These are phyloP conservation scores for Opisthocomus hoazin DNA, from an alignment of 2,113 vertebrate genomes.

Conservation along the genomic window DNA sequence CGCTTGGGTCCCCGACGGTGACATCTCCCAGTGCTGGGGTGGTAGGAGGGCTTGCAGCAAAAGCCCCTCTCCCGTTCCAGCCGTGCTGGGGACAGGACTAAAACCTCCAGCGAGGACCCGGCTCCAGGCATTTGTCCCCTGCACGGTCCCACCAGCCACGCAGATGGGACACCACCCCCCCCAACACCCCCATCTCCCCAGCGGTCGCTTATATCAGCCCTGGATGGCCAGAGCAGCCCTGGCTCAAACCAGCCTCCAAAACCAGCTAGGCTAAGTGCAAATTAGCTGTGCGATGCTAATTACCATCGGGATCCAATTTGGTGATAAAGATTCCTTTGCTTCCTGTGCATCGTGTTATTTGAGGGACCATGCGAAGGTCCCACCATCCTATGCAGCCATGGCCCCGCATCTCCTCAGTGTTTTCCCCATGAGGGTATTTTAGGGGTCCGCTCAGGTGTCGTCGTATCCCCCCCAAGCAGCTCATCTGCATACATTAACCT, in stretches of 20 bases:
- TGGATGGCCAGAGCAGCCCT: neutral
- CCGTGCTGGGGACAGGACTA: neutral
- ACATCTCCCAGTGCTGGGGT: neutral
- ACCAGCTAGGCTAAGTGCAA: neutral
- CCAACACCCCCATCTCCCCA: neutral
- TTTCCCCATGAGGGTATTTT: neutral
- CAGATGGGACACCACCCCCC: fast-evolving
- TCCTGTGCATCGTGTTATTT: neutral
- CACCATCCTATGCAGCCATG: fast-evolving
- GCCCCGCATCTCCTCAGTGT: neutral
- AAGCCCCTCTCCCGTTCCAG: neutral
- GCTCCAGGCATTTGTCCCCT: neutral
- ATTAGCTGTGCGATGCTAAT: neutral
- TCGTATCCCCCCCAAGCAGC: fast-evolving
- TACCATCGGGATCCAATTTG: neutral
- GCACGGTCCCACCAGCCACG: fast-evolving
- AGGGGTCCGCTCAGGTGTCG: neutral
- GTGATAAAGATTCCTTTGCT: neutral
- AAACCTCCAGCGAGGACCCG: fast-evolving
- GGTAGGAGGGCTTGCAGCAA: neutral
- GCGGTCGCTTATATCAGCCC: neutral
- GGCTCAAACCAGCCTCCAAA: neutral
- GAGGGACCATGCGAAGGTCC: neutral
- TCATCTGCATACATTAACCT: neutral
- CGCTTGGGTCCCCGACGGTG: fast-evolving